These are phyloP conservation scores for Nyctalus aviator DNA, from an alignment of 2,797 vertebrate genomes.

Conservation along the genomic window DNA sequence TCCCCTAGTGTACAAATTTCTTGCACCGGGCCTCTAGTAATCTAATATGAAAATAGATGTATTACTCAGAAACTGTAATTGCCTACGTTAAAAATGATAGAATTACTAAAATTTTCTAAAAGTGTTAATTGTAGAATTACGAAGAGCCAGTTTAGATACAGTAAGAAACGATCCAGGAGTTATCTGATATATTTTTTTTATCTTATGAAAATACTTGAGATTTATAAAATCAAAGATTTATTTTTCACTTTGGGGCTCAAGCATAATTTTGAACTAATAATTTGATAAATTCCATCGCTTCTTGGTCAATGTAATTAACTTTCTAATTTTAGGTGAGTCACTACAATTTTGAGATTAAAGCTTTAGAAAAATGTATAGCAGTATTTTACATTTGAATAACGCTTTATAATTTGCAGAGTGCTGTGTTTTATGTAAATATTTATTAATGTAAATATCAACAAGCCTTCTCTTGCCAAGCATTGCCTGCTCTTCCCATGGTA, in stretches of 20 bases:
- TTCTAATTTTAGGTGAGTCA: constrained; percentile 53
- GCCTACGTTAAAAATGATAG: constrained; percentile 51
- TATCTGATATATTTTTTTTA: constrained; percentile 11
- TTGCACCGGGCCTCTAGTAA: too few species aligned
- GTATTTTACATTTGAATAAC: constrained; percentile 31
- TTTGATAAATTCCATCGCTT: constrained; percentile 33
- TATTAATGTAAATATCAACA: background rate
- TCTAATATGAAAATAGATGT: constrained; percentile 24
- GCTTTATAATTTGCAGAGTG: background rate
- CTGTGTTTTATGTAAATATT: background rate
- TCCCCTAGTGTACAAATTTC: too few species aligned
- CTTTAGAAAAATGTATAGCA: constrained; percentile 23
- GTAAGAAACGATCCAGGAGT: background rate
- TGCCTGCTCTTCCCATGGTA: background rate
- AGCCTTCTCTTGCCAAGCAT: too few species aligned
- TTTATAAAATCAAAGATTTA: background rate
- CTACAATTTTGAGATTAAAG: constrained; percentile 54
- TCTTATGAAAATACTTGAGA: constrained; percentile 13
- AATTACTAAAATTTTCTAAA: constrained; percentile 55
- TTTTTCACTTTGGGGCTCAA: background rate
- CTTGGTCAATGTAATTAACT: constrained; percentile 41
- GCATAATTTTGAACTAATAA: constrained; percentile 43
- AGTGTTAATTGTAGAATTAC: constrained; percentile 44
- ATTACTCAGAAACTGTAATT: constrained; percentile 54
- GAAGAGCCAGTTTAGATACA: constrained; percentile 17